Base-by-base conservation (phyloP, 2,113 vertebrate species). In the Scophthalmus maximus region DNA sequence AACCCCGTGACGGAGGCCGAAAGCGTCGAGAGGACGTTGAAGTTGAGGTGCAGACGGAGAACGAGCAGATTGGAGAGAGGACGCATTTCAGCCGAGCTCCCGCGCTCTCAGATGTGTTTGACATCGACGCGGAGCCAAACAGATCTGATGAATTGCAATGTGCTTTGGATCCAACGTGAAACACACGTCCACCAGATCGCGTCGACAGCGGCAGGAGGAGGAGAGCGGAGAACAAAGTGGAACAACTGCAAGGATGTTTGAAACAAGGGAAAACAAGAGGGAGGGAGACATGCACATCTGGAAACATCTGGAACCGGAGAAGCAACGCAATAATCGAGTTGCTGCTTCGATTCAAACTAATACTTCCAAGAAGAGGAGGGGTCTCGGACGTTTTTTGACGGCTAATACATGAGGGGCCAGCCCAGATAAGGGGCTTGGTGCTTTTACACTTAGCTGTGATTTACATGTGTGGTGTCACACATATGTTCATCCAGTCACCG, bases 101-200 rank as follows among this genome's bases (percentile, higher is more conserved):
- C 74, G 46, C 74, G 46, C 51, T 51, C 61, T 47, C 49, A 63
- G 67, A 79, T 66, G 38, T 78, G 62, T 68, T 75, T 69, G 56
- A 83, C 71, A 81, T 66, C 63, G 55, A 12, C 1, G 3, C 47
- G 25, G 49, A 79, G 52, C 68, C 62, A 57, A 58, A 69, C 70
- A 76, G 50, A 56, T 58, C 61, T 65, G 49, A 59, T 46, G 53
- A 60, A 67, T 63, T 22, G 32, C 55, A 56, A 30, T 9, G 49
- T 62, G 42, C 56, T 64, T 64, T 75, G 73, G 79, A 44, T 76
- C 44, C 40, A 78, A 78, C 70, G 65, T 51, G 15, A 66, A 76
- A 68, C 76, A 77, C 55, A 68, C 64, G 57, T 75, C 55, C 15
- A 44, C 55, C 47, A 25, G 60, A 42, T 72, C 51, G 25, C 46